Conservation (phyloP, 1,140 invertebrate genomes). For the Carposina sasakii region DNA sequence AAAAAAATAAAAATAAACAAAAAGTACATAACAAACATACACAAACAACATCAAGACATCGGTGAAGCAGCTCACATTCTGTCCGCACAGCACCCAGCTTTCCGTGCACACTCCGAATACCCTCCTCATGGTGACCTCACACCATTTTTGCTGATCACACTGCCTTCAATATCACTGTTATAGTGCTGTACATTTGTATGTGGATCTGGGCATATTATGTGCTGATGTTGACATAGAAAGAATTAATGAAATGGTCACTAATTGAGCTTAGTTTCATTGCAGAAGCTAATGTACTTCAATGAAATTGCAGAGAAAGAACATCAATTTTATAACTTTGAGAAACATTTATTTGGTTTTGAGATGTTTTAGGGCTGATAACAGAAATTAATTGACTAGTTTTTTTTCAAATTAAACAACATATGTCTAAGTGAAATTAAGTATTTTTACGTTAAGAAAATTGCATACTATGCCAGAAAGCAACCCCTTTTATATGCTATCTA, state of each 20-base stretch:
- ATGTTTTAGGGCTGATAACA: too few species aligned
- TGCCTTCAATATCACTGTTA: too few species aligned
- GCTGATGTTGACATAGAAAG: background rate
- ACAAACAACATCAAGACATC: conserved; percentile 60
- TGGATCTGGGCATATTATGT: background rate
- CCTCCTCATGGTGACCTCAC: conserved; percentile 41
- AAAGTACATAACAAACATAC: conserved; percentile 42
- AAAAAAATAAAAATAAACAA: conserved; percentile 30
- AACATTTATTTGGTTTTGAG: too few species aligned
- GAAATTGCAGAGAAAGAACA: conserved; percentile 10
- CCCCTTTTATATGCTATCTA: too few species aligned
- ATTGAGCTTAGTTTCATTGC: background rate
- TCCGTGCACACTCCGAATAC: conserved; percentile 62
- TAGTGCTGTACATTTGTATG: background rate
- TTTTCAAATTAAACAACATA: too few species aligned
- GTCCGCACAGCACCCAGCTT: conserved; percentile 62
- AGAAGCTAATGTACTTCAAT: conserved; percentile 4
- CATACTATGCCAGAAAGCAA: too few species aligned
- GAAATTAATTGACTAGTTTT: too few species aligned
- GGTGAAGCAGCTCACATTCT: conserved; percentile 62
- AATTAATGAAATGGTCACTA: background rate
- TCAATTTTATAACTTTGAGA: too few species aligned
- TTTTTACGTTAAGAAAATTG: too few species aligned
- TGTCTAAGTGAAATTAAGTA: too few species aligned
- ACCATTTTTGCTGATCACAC: conserved; percentile 29